phyloP scores from a whole-genome alignment of 2,888 invertebrate genomes.

The Ophraella communa region DNA sequence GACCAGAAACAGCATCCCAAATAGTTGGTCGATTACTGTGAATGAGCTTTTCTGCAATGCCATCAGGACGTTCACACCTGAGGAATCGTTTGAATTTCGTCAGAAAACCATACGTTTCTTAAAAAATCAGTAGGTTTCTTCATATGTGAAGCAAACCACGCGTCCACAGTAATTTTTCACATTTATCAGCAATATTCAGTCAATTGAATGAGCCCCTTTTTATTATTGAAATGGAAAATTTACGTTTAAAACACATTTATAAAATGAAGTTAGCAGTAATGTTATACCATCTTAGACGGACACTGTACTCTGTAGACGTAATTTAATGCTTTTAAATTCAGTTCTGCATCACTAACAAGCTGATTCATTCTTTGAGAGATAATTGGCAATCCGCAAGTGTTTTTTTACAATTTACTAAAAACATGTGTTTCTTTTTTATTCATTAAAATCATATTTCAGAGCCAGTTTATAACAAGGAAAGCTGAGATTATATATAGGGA shows the following conservation, averaged over 20 bases:
- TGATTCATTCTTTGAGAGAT: conserved; percentile 32
- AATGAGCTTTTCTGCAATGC: too few species aligned
- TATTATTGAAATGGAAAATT: background rate
- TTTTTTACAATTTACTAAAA: background rate
- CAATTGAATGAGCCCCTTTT: conserved; percentile 2
- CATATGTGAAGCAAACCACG: too few species aligned
- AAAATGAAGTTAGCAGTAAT: conserved; percentile 12
- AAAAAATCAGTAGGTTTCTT: too few species aligned
- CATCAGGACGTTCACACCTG: too few species aligned
- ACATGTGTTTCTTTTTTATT: background rate
- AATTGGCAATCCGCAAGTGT: conserved; percentile 27
- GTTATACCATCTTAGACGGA: conserved; percentile 13
- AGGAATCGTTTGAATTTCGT: too few species aligned
- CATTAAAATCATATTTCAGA: background rate
- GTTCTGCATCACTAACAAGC: conserved; percentile 35
- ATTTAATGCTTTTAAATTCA: conserved; percentile 35
- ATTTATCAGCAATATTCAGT: too few species aligned
- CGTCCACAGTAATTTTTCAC: too few species aligned
- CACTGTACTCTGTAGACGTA: conserved; percentile 30
- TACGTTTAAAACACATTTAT: background rate
- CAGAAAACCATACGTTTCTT: too few species aligned
- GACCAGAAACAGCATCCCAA: too few species aligned
- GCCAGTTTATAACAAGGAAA: background rate
- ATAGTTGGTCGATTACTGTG: too few species aligned
- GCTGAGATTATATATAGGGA: too few species aligned